phyloP scores from a whole-genome alignment of 2,888 invertebrate species.

The Oasisia sp. region DNA sequence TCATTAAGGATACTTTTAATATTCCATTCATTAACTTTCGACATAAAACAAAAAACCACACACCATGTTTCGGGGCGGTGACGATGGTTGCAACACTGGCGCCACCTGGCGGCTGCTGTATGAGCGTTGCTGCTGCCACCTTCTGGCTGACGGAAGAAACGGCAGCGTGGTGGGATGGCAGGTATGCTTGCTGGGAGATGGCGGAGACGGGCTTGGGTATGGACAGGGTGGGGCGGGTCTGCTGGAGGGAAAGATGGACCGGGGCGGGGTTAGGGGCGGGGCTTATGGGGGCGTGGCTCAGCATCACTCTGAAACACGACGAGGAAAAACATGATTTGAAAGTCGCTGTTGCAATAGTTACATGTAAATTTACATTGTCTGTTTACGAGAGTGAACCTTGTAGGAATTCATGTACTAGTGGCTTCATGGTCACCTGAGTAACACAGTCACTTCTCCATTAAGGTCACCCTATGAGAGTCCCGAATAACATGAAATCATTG shows the following conservation, averaged over 20 bases:
- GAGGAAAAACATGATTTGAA: neutral
- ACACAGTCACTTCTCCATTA: no score
- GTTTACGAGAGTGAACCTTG: neutral
- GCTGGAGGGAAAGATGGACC: neutral
- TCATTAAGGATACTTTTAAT: no score
- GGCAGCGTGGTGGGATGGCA: neutral
- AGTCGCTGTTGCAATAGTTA: neutral
- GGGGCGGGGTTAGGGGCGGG: neutral
- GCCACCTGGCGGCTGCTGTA: neutral
- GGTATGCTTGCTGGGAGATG: neutral
- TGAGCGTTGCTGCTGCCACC: neutral
- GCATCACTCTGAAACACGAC: neutral
- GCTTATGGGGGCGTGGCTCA: neutral
- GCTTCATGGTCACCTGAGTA: no score
- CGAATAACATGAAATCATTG: no score
- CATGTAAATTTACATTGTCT: neutral
- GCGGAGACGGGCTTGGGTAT: neutral
- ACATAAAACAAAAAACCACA: neutral
- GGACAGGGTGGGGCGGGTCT: neutral
- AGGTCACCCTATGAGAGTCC: no score
- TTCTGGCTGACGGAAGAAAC: neutral
- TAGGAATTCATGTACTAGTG: neutral
- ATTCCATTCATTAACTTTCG: no score
- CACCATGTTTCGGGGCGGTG: constrained; percentile 19
- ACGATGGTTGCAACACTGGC: constrained; percentile 23